A percentile compares a stretch with the other conserved stretches of the same genome.
Conservation (phyloP, 2,888 invertebrate genomes). For the Eristalinus sepulchralis region DNA sequence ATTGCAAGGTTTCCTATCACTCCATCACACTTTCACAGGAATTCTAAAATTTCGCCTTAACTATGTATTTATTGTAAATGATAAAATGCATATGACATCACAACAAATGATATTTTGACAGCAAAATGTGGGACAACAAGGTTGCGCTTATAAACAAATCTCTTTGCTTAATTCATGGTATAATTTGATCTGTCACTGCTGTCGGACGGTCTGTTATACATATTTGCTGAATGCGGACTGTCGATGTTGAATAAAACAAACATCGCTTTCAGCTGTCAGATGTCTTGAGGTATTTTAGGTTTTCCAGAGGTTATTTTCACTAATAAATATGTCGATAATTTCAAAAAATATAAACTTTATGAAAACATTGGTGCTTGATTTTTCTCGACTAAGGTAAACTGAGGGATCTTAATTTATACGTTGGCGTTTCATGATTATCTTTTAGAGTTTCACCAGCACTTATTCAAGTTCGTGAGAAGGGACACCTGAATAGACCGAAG, state of each 20-base stretch:
- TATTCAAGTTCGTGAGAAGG: constrained; percentile 79
- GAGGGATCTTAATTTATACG: background rate
- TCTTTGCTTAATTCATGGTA: constrained; percentile 14
- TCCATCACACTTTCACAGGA: constrained; percentile 10
- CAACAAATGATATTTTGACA: constrained; percentile 44
- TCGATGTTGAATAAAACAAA: constrained; percentile 18
- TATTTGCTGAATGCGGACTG: background rate
- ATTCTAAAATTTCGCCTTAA: background rate
- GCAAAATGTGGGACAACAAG: constrained; percentile 11
- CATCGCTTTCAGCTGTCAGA: constrained; percentile 33
- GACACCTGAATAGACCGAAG: constrained; percentile 82
- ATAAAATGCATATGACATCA: constrained; percentile 47
- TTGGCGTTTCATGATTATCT: background rate
- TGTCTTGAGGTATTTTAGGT: constrained; percentile 3
- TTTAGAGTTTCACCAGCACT: constrained; percentile 69
- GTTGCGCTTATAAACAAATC: constrained; percentile 48
- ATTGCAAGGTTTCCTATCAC: constrained; percentile 20
- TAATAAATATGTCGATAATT: constrained; percentile 54
- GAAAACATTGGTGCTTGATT: constrained; percentile 45
- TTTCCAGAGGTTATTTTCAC: constrained; percentile 39
- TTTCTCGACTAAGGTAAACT: constrained; percentile 53
- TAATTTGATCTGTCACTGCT: background rate
- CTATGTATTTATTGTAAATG: background rate
- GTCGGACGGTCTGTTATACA: background rate
- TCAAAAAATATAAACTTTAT: constrained; percentile 43